Percentiles rank a stretch among this genome's conserved stretches.
Evolutionary conservation across 2,113 vertebrate species (phyloP).

Genomic region (Thunnus maccoyii): DNA sequence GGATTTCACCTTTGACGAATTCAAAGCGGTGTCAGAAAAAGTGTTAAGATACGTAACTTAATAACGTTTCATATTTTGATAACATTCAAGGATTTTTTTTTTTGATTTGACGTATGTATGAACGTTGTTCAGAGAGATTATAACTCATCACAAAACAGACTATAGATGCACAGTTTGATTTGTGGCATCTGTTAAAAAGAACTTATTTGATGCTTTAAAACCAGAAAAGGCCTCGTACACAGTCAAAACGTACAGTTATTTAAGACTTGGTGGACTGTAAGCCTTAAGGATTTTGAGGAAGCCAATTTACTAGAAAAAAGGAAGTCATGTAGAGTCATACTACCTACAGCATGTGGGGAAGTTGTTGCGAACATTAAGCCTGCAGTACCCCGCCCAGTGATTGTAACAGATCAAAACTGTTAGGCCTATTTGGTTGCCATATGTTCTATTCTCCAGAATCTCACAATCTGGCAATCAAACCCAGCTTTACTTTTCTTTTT

Average conservation of each 20-base stretch:
- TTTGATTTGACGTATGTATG: no score
- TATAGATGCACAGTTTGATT: not conserved
- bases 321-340: slow-evolving; percentile 48
- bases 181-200: not conserved
- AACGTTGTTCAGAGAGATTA: no score
- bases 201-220: not conserved
- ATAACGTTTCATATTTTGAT: not conserved
- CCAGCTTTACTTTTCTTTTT: not conserved
- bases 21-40: not conserved
- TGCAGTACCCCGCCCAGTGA: not conserved
- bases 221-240: not conserved
- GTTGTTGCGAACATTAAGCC: not conserved
- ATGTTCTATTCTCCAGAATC: not conserved
- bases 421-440: not conserved
- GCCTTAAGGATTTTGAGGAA: slow-evolving; percentile 56
- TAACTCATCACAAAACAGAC: not conserved
- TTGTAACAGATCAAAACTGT: not conserved
- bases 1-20: not conserved
- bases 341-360: not conserved
- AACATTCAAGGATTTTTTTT: no score
- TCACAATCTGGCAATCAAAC: not conserved
- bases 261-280: not conserved
- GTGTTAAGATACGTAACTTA: not conserved
- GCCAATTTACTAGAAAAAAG: slow-evolving; percentile 48
- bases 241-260: not conserved